A percentile compares a stretch with the other conserved stretches of the same genome.
phyloP scores from a whole-genome alignment of 2,113 vertebrate genomes.

The Setophaga petechia region DNA sequence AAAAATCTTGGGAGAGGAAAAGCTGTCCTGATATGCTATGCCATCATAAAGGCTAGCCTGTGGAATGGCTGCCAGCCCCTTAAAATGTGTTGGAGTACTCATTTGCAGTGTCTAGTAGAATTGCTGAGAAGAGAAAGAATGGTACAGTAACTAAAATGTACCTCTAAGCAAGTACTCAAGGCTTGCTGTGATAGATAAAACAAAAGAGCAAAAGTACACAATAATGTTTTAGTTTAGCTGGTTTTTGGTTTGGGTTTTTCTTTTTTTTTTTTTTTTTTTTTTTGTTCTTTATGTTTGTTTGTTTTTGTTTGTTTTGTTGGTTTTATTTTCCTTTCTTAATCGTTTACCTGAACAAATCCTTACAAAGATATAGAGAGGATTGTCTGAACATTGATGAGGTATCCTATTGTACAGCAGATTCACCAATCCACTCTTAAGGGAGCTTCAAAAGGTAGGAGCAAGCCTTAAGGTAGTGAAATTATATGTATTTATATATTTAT shows the following conservation, averaged over 20 bases:
- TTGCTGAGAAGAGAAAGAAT: neutral
- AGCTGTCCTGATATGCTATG: neutral
- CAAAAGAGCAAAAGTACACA: neutral
- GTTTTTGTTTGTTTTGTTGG: neutral
- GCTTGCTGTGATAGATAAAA: neutral
- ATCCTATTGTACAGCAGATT: neutral
- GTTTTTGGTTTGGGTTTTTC: neutral
- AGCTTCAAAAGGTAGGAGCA: fast-evolving
- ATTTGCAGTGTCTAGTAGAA: neutral
- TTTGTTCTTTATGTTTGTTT: neutral
- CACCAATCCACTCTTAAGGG: neutral
- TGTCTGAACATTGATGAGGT: neutral
- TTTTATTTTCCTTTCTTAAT: neutral
- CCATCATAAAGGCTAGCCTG: neutral
- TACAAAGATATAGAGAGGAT: neutral
- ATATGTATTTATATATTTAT: neutral
- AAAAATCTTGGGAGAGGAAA: neutral
- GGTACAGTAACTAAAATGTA: neutral
- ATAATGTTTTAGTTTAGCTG: neutral
- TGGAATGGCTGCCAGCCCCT: neutral
- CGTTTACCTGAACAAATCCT: neutral
- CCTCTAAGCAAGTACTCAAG: neutral
- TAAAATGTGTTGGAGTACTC: neutral
- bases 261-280: neutral
- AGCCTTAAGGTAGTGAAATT: neutral